A percentile compares a stretch with the other conserved stretches of the same genome.
Evolutionary conservation across 2,888 invertebrate genomes (phyloP).

Genomic region (Drosophila neotestacea): DNA sequence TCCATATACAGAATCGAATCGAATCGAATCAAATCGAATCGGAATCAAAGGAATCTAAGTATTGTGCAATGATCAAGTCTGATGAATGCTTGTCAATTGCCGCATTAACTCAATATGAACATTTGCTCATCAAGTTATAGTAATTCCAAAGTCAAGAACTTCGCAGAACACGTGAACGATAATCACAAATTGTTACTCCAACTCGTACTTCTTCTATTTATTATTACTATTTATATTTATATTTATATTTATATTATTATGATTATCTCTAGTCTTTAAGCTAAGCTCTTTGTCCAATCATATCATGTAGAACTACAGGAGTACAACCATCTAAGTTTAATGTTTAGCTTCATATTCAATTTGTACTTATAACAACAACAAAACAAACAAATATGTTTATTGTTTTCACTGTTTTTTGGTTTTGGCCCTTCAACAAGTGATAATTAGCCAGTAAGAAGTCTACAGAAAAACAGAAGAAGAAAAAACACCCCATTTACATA

Average conservation of each 20-base stretch:
- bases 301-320: conserved; percentile 54
- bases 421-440: conserved; percentile 51
- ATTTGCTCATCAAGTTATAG: conserved; percentile 66
- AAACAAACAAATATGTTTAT: conserved; percentile 31
- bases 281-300: conserved; percentile 62
- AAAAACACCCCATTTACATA: conserved; percentile 23
- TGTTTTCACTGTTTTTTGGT: conserved; percentile 19
- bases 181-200: conserved; percentile 11
- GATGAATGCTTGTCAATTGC: conserved; percentile 61
- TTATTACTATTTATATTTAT: conserved; percentile 16
- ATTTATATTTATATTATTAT: conserved; percentile 3
- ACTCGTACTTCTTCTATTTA: conserved; percentile 44
- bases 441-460: conserved; percentile 55
- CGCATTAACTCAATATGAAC: conserved; percentile 56
- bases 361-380: conserved; percentile 23
- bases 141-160: conserved; percentile 57
- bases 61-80: conserved; percentile 60
- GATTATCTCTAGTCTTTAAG: conserved; percentile 38
- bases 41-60: conserved; percentile 41
- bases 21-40: conserved; percentile 25
- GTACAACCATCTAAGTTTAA: conserved; percentile 28
- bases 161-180: background rate
- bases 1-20: conserved; percentile 10
- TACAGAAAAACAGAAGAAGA: background rate
- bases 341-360: conserved; percentile 3